Evolutionary conservation across 2,888 invertebrate genomes (phyloP).

Genomic region (Sesamia inferens): DNA sequence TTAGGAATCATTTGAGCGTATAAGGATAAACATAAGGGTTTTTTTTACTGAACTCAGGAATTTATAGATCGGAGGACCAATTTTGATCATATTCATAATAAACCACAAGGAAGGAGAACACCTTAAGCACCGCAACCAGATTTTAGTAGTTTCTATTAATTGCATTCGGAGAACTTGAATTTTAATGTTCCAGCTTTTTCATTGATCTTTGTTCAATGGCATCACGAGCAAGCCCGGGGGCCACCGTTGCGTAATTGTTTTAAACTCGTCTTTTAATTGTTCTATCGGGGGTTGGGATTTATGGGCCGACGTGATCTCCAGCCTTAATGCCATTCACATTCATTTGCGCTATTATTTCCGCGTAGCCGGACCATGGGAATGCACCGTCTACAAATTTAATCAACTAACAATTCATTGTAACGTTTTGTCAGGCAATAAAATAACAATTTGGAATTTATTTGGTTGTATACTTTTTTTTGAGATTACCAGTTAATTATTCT

Average conservation of each 20-base stretch:
- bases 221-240: constrained; percentile 85
- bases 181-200: constrained; percentile 31
- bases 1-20: constrained; percentile 23
- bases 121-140: not conserved
- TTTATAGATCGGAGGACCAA: constrained; percentile 4
- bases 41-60: not conserved
- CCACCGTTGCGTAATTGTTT: constrained; percentile 89
- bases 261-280: constrained; percentile 90
- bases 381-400: constrained; percentile 84
- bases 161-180: constrained; percentile 4
- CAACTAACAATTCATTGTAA: constrained; percentile 78
- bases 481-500: not conserved
- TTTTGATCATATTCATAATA: not conserved
- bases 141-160: constrained; percentile 3
- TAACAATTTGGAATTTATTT: constrained; percentile 66
- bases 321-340: constrained; percentile 84
- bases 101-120: not conserved
- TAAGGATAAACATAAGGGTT: constrained; percentile 23
- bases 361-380: constrained; percentile 84
- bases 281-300: constrained; percentile 88
- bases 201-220: constrained; percentile 71
- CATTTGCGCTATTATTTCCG: constrained; percentile 88
- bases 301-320: constrained; percentile 87
- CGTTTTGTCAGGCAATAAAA: constrained; percentile 76
- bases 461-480: constrained; percentile 1